phyloP scores from a whole-genome alignment of 2,797 vertebrate species.

The Chrosomus eos region DNA sequence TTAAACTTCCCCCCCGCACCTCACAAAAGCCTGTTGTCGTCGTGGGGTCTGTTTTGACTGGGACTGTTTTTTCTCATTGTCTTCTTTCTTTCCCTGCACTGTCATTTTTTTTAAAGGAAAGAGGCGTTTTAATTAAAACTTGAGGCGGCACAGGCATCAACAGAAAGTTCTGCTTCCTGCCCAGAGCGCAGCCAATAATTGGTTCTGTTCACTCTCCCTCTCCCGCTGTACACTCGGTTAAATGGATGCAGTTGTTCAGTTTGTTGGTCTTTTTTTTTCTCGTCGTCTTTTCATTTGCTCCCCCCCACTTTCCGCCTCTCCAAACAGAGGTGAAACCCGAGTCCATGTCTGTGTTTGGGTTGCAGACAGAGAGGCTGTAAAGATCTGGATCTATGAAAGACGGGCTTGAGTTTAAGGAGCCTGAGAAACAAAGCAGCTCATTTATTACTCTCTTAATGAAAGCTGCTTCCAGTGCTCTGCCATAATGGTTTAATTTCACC shows the following conservation, averaged over 20 bases:
- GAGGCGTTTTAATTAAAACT: constrained; percentile 71
- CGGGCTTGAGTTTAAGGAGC: constrained; percentile 55
- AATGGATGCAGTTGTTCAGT: constrained; percentile 73
- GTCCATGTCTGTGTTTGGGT: constrained; percentile 59
- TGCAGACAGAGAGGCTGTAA: constrained; percentile 61
- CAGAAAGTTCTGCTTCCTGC: constrained; percentile 45
- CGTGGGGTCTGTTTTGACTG: constrained; percentile 39
- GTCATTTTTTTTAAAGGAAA: constrained; percentile 33
- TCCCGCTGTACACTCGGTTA: constrained; percentile 57
- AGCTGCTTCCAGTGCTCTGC: constrained; percentile 65
- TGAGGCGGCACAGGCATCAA: constrained; percentile 45
- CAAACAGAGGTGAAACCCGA: constrained; percentile 68
- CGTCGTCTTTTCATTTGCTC: constrained; percentile 16
- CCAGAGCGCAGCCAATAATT: constrained; percentile 60
- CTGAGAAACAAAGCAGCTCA: constrained; percentile 71
- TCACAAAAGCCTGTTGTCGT: constrained; percentile 52
- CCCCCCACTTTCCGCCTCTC: not conserved
- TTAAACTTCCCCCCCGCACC: constrained; percentile 20
- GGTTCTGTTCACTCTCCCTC: constrained; percentile 50
- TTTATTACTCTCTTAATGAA: constrained; percentile 76
- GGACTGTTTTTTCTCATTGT: constrained; percentile 48
- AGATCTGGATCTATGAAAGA: constrained; percentile 57
- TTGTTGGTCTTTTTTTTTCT: constrained; percentile 49
- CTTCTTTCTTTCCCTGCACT: constrained; percentile 42
- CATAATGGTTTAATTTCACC: constrained; percentile 70